Base-by-base conservation (phyloP, 2,888 invertebrate genomes). In the Phania funesta region DNA sequence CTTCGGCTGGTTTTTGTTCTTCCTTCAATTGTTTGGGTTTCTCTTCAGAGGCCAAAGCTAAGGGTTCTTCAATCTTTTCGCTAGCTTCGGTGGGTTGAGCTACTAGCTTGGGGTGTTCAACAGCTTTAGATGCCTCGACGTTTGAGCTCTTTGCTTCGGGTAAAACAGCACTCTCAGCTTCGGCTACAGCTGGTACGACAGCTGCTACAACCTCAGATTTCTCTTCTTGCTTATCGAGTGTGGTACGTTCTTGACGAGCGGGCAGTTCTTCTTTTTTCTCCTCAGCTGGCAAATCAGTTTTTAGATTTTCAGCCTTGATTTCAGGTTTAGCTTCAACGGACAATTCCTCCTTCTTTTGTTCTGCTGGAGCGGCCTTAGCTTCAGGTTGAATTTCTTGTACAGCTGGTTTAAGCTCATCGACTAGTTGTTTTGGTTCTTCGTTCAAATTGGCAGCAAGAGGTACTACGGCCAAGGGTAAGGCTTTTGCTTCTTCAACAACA, bases 1-100 rank as follows among this genome's bases (percentile, higher is more conserved):
- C 83, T 78, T 86, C 92, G 87, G 87, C 85, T 91, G 90, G 2
- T 32, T 80, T 74, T 24, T 41, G 60, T 48, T 76, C 83, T 44
- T 78, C 81, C 65, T 74, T 65, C n/a, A 65, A 46, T 48, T 74
- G 65, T 91, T 90, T 62, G 91, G 81, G 83, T 60, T 85, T 86
- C 38, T 87, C 85, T 48, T 81, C 79, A 2, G 92, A 92, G 24
- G 88, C 48, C 20, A 76, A 74, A 62, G 82, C 80, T 7, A 80
- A 60, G 16, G 78, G 74, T 68, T 80, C 80, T 52, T 80, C 78
- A 38, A 67, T 46, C 46, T 80, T 73, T 60, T 84, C 84, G 41
- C 71, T 18, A 16, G 80, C 89, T 87, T 80, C 87, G 84, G 84
- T 84, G 79, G 67, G 67, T 48, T 83, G 73, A 74, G 46, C 64